Evolutionary conservation across 2,113 vertebrate species (phyloP).

Genomic region (Dunckerocampus dactyliophorus): DNA sequence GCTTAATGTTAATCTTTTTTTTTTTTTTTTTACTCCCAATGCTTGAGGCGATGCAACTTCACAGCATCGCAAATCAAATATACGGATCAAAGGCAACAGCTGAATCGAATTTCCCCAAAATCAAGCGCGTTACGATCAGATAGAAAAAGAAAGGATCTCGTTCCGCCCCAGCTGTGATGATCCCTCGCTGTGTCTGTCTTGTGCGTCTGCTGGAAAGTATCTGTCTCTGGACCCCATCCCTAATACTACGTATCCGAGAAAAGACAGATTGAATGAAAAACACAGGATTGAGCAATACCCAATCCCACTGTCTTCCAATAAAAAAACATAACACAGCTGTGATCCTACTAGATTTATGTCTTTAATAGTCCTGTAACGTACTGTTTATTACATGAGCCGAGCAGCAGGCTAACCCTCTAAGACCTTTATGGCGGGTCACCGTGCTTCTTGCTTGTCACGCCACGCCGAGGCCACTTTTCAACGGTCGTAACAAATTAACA

Average conservation of each 20-base stretch:
- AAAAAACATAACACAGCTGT: not conserved
- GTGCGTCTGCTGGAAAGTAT: constrained; percentile 23
- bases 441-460: constrained; percentile 24
- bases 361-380: constrained; percentile 1
- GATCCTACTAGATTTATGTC: not conserved
- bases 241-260: constrained; percentile 30
- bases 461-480: not conserved
- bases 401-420: constrained; percentile 26
- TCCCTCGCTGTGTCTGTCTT: not conserved
- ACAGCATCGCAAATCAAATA: constrained; percentile 15
- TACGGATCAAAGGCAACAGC: constrained; percentile 21
- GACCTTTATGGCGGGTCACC: constrained; percentile 20
- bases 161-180: constrained; percentile 3
- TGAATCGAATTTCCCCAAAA: constrained; percentile 32
- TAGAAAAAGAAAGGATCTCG: constrained; percentile 18
- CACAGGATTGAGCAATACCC: constrained; percentile 23
- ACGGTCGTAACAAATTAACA: constrained; percentile 35
- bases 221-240: not conserved
- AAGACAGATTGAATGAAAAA: constrained; percentile 41
- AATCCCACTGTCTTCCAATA: not conserved
- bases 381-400: constrained; percentile 28
- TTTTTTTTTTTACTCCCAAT: not conserved
- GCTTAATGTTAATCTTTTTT: not conserved
- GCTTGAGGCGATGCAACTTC: not conserved
- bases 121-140: constrained; percentile 27